A percentile compares a stretch with the other conserved stretches of the same genome.
These are phyloP conservation scores for Seriola quinqueradiata DNA, from an alignment of 2,113 vertebrate species.

Conservation along the genomic window DNA sequence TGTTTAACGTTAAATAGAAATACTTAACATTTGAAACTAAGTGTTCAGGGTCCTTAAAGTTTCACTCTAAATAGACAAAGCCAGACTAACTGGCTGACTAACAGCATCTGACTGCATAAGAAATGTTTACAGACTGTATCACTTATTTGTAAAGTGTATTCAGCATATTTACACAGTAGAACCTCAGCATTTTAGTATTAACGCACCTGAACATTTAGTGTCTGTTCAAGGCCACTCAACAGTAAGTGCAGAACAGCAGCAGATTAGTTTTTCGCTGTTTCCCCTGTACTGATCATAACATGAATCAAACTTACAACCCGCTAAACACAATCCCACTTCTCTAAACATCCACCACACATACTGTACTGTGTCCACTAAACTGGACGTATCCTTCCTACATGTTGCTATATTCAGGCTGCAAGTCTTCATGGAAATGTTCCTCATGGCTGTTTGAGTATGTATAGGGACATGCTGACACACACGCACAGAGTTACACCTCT, in stretches of 20 bases:
- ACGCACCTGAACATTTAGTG: not conserved
- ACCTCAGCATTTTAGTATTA: constrained; percentile 4
- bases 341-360: not conserved
- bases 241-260: constrained; percentile 5
- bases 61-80: not conserved
- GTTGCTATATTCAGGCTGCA: constrained; percentile 4
- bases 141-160: not conserved
- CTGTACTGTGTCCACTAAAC: not conserved
- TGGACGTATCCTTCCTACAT: not conserved
- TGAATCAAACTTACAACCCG: constrained; percentile 18
- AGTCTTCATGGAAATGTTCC: not conserved
- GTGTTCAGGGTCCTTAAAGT: too few species aligned
- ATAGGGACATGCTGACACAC: constrained; percentile 3
- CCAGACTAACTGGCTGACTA: not conserved
- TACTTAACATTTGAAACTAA: not conserved
- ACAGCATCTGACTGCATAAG: not conserved
- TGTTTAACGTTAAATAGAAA: not conserved
- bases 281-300: constrained; percentile 10
- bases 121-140: not conserved
- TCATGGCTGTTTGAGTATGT: constrained; percentile 19
- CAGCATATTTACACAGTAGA: constrained; percentile 15
- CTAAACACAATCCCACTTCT: constrained; percentile 24
- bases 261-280: constrained; percentile 31
- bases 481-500: constrained; percentile 1
- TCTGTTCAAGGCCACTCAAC: not conserved